Conservation (phyloP, 2,888 invertebrate species). For the Operophtera brumata region DNA sequence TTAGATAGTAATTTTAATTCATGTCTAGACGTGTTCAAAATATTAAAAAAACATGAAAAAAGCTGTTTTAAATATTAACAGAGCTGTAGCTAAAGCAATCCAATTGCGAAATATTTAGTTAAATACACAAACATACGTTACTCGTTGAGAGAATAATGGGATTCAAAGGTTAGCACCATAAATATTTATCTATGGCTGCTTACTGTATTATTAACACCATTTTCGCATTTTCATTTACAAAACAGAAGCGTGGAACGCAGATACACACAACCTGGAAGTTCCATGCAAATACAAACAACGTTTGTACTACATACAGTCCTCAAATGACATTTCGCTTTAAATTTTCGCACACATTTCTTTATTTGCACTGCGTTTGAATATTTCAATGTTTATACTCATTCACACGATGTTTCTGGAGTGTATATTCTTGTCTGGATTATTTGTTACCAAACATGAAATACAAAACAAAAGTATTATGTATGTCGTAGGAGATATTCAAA, state of each 20-base stretch:
- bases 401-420: neutral
- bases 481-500: too few species aligned
- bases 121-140: too few species aligned
- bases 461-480: neutral
- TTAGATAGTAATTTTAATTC: too few species aligned
- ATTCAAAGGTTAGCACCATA: too few species aligned
- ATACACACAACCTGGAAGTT: conserved; percentile 30
- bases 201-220: too few species aligned
- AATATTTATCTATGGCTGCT: too few species aligned
- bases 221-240: neutral
- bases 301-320: conserved; percentile 25
- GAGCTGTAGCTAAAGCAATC: too few species aligned
- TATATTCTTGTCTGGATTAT: neutral
- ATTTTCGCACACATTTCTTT: conserved; percentile 36
- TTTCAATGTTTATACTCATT: conserved; percentile 34
- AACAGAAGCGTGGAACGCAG: conserved; percentile 4
- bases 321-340: conserved; percentile 31
- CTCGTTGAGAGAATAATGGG: too few species aligned
- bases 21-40: too few species aligned
- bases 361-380: conserved; percentile 34
- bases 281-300: conserved; percentile 32
- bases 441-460: neutral
- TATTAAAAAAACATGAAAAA: too few species aligned
- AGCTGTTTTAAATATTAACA: too few species aligned
- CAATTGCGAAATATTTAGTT: too few species aligned